Evolutionary conservation across 2,113 vertebrate species (phyloP), one percentile per base, ranked within the genome.

Genomic region (Columba livia): DNA sequence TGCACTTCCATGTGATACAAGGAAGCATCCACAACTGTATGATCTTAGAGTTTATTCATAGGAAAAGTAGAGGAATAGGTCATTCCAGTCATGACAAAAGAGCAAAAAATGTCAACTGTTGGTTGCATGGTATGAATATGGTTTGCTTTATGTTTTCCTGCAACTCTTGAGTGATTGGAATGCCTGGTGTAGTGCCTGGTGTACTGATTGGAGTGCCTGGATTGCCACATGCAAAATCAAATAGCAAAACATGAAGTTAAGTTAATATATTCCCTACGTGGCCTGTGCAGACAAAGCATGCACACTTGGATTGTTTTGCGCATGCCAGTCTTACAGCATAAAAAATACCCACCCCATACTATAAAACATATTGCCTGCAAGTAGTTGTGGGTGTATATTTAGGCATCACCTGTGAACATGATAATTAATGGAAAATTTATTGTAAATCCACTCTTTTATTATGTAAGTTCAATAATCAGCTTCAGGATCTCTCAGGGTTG

Each of bases 71-170:
- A 84, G 29, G 34, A 80, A 92, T 6, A 81, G 64, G 58, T n/a
- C 6, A 25, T 61, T 51, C 23, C 11, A 6, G 2, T 75, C 57
- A 66, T 26, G 19, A 66, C 19, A 77, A 86, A 84, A 71, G 17
- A 56, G 2, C 15, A 73, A 80, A 82, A 84, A 60, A 53, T 72
- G 10, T 8, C 10, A 85, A 0, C 44, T 77, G 12, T 75, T 34
- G 28, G 2, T 58, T 48, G 3, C 23, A 36, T 0, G 0, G 19
- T 23, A 6, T 6, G 4, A 73, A 42, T 50, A 80, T 12, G 4
- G 12, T 32, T 94, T 80, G 40, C 32, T 36, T 70, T 58, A 61
- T 31, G 6, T 83, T 79, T 85, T 83, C 38, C 23, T 85, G 42
- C 12, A 67, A 8, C 38, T 65, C 4, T 50, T 70, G 71, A 85